These are phyloP conservation scores for Nanorana parkeri DNA, from an alignment of 2,113 vertebrate species.

Conservation along the genomic window DNA sequence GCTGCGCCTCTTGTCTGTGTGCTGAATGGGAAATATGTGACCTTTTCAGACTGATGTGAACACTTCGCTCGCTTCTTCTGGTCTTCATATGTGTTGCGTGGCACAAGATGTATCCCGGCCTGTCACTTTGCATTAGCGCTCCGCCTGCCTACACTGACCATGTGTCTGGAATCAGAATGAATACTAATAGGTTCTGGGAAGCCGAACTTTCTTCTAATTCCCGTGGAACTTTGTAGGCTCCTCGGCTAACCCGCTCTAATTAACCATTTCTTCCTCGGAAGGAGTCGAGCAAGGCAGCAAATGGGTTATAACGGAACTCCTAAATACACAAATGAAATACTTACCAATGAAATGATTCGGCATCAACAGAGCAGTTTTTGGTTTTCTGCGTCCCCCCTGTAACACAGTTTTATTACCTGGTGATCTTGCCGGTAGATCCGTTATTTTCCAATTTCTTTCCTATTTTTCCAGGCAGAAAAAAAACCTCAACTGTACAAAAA, in stretches of 20 bases:
- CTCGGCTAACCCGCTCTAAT: not conserved
- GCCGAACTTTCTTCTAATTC: not conserved
- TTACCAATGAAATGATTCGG: no score
- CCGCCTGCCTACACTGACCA: not conserved
- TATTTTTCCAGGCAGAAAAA: no score
- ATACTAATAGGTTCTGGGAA: constrained; percentile 41
- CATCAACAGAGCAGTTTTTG: no score
- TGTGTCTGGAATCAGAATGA: not conserved
- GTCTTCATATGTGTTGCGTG: constrained; percentile 12
- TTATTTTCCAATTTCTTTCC: no score
- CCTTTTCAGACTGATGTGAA: constrained; percentile 33
- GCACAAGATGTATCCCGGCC: constrained; percentile 9
- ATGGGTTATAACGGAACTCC: no score
- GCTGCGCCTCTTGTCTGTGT: not conserved
- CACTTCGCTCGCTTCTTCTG: not conserved
- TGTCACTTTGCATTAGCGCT: constrained; percentile 32
- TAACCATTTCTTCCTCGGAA: not conserved
- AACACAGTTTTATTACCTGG: no score
- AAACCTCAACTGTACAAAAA: no score
- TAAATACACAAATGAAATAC: no score
- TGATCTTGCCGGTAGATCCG: no score
- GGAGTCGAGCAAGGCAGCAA: no score
- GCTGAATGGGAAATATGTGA: not conserved
- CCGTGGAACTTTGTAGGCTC: not conserved
- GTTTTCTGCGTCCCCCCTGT: no score